Base-by-base conservation (phyloP, 2,888 invertebrate genomes). In the Steinernema hermaphroditum region DNA sequence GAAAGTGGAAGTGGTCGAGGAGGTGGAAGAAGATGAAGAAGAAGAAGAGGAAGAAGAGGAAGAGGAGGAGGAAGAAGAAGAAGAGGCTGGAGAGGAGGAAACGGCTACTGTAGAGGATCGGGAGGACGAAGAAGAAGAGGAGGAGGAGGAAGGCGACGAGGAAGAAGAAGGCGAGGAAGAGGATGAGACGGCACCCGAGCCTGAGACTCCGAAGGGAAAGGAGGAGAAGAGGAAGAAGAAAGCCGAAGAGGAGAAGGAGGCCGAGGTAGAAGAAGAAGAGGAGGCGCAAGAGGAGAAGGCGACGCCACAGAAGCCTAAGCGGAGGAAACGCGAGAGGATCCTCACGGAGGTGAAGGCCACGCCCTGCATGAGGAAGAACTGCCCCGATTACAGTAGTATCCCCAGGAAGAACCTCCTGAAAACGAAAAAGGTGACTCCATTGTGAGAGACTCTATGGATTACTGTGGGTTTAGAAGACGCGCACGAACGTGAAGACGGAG, bases 21-120 rank as follows among this genome's bases (percentile, higher is more conserved):
- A 78, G 24, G 79, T 77, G 9, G 77, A 78, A 34, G 77, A 77
- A 9, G 76, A 76, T 14, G 76, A 80, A 16, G 75, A 77, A 0
- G 76, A 78, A 1, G 76, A 80, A 4, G 75, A 78, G 9, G 72
- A 77, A 16, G 76, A 75, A 8, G 72, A 72, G 0, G 37, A 68
- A 1, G 77, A 75, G 4, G 69, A 54, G 2, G 62, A 75, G 19
- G 74, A 81, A 0, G 75, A 77, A 6, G 72, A 78, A 24, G 43
- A 68, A 24, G 43, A 72, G 41, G 68, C 16, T 22, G 69, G 69
- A 49, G 34, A 68, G 49, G 37, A 22, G 27, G 54, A 41, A 8
- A 29, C n/a, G 24, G 37, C 22, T 32, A 27, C 32, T 19, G 44
- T 14, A 2, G 34, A 71, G 32, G 46, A 50, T 12, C 16, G 1